Evolutionary conservation across 2,113 vertebrate species (phyloP), one percentile per base, ranked within the genome.

Genomic region (Crotalus tigris): DNA sequence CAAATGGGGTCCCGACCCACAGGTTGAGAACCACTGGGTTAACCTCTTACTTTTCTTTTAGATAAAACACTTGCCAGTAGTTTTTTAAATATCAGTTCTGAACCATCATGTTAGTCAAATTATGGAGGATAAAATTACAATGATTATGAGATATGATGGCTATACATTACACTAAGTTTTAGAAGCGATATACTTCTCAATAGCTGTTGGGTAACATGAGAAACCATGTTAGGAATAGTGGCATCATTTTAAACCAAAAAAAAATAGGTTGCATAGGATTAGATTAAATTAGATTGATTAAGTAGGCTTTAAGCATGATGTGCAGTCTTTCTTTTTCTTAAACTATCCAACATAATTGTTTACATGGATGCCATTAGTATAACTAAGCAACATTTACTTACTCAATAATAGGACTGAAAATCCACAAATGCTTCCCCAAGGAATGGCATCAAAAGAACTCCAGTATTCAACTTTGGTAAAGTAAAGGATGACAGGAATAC

Each of bases 401-500:
- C 99, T 99, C 95, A 99, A 97, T 96, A 99, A 97, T 91, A 99
- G 98, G 97, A 98, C 95, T 7, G 99, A 98, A 90, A 99, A 99
- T 94, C 99, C 99, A 1, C 99, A 99, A 94, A 99, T 97, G 97
- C 97, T 98, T 90, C 97, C 98, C 99, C 99, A 99, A 91, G 99
- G 99, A 96, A 99, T 95, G 92, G 97, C 95, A 46, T 95, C 96
- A 1, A 97, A 98, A 51, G 98, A 98, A 96, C 97, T 98, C 95
- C 99, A 98, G 97, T 99, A 98, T 97, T 99, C 99, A 97, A 99
- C 98, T 51, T 97, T 98, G 94, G 98, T 99, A 96, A 99, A 99
- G 97, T 99, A 99, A 95, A 99, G 98, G 94, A 99, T 98, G 95
- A 99, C 94, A 2, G 99, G 99, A 96, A 99, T 97, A 92, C 98